Conservation (phyloP, 2,797 vertebrate genomes). For the Hypotaenidia okinawae region DNA sequence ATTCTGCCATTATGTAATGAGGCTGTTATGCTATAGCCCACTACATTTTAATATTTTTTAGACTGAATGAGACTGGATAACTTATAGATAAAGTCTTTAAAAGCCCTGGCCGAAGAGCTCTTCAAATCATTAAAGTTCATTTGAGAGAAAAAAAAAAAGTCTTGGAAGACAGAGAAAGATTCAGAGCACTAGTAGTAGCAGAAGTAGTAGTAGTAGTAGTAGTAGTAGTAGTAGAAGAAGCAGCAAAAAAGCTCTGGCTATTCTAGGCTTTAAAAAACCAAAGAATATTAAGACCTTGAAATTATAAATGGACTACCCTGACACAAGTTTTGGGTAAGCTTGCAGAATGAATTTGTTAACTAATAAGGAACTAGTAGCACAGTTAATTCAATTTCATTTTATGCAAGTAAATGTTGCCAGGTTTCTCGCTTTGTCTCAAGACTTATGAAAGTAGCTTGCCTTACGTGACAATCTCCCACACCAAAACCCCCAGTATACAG, state of each 20-base stretch:
- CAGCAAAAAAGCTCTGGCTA: neutral
- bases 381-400: neutral
- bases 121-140: neutral
- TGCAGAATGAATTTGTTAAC: neutral
- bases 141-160: neutral
- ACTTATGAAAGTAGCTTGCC: neutral
- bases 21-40: neutral
- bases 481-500: no score
- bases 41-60: conserved; percentile 10
- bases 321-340: neutral
- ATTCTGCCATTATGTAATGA: conserved; percentile 1
- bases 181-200: neutral
- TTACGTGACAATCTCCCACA: neutral
- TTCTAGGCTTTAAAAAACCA: neutral
- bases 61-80: neutral
- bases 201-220: fast-evolving
- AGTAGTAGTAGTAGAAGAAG: fast-evolving
- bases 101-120: neutral
- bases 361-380: neutral
- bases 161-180: neutral
- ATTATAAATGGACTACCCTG: neutral
- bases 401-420: neutral
- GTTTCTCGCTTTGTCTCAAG: neutral
- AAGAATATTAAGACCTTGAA: neutral
- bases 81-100: conserved; percentile 6